Base-by-base conservation (phyloP, 2,888 invertebrate species). In the Brassicogethes aeneus region DNA sequence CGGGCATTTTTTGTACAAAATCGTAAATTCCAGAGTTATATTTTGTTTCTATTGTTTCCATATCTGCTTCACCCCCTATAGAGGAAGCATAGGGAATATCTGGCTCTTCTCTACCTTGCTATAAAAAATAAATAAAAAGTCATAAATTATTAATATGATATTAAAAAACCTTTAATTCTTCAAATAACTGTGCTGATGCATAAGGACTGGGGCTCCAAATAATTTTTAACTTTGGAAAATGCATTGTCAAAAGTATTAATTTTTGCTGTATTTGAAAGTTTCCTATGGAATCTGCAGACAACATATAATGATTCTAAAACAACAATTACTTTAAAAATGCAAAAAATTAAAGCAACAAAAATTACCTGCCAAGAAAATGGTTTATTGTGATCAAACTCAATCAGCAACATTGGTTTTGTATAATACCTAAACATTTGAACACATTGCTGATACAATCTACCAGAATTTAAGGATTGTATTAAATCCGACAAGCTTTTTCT, bases 191-290 rank as follows among this genome's bases (percentile, higher is more conserved):
- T 0, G 95, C 93, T 0, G 94, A 92, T 30, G 94, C 94, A 65
- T 92, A 89, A 0, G 97, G 95, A 64, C 88, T 92, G 2, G 93
- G 92, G 8, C 95, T 95, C 97, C 97, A 97, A 23, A 97, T 85
- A 5, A 97, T 71, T 52, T 91, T 84, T 46, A 99, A 71, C 56
- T 85, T 80, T 1, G 97, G 96, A 69, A 97, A 96, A 64, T 95
- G 91, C 52, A 97, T 72, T 0, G 97, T 95, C n/a, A 99, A 74
- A 23, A 97, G 71, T 52, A 94, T 85, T 39, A 99, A 70, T 64
- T 91, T 91, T 50, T 90, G 82, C 56, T 87, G 84, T 32, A 93
- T 79, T 54, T 90, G 86, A 37, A 80, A 77, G 54, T 79, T 84
- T 12, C 8, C 14, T 10, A 82, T 78, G 42, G 81, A 74, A 54